Evolutionary conservation across 2,113 vertebrate genomes (phyloP), one percentile per base, ranked within the genome.

Genomic region (Leucosticte australis): DNA sequence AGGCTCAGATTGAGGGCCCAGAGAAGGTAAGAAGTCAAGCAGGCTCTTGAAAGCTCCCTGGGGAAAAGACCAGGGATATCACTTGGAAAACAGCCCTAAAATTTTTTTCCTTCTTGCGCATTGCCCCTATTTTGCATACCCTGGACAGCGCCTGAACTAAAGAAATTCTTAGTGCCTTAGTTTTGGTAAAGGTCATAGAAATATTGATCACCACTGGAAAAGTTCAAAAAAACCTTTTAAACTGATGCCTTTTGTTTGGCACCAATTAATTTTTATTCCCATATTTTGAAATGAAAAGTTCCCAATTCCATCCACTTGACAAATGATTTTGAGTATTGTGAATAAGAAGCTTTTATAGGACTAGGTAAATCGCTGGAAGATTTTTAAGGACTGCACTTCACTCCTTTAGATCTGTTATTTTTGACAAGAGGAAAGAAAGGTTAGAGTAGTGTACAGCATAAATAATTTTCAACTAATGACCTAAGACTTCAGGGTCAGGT

Each of bases 401-500:
- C 7, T 84, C 46, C 15, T 49, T 73, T 37, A 83, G 63, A 93
- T 75, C 50, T 78, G 74, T 77, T 82, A 56, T 81, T 93, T 90
- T 82, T 95, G 81, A 94, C 62, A 88, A 62, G 70, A 80, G 30
- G 57, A 26, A 81, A 92, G 80, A 80, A 94, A 97, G 80, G 84
- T 71, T 83, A 82, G 16, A 46, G 37, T 20, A 83, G 39, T 28
- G 42, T 69, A 81, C 31, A 42, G 75, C 68, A 95, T 93, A 96
- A 96, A 88, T 95, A 95, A 96, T 94, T 96, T 81, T 74, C 75
- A 94, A 22, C 69, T 87, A 88, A 91, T 86, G 81, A 92, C 75
- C 92, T 93, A 73, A 88, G 95, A 80, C 63, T 82, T 79, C 68
- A 92, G 50, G 91, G 88, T 94, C 78, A 96, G 85, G 59, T 49